These are phyloP conservation scores for Tangara arthus DNA, from an alignment of 2,797 vertebrate genomes.

Conservation along the genomic window DNA sequence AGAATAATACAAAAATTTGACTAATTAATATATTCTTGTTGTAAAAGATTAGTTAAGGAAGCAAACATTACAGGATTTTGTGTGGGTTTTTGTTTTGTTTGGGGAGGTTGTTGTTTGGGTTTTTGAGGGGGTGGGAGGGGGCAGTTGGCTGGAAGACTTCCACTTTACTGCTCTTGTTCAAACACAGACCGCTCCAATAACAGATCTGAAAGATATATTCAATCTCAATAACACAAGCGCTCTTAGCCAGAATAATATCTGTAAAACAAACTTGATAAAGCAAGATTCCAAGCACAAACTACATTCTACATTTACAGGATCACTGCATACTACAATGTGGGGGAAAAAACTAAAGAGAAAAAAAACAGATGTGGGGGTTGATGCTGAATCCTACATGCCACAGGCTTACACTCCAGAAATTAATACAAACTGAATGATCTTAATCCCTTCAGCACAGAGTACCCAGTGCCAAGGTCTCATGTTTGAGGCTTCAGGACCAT, in stretches of 20 bases:
- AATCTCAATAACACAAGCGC: background rate
- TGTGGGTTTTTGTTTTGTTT: background rate
- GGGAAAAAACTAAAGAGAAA: background rate
- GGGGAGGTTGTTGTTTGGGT: background rate
- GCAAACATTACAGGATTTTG: background rate
- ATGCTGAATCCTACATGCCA: background rate
- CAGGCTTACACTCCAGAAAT: background rate
- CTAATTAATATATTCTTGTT: background rate
- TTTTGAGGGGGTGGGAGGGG: accelerated
- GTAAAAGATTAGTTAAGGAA: background rate
- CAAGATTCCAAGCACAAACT: background rate
- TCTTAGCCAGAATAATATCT: background rate
- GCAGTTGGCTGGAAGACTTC: background rate
- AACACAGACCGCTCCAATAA: background rate
- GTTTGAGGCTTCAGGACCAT: background rate
- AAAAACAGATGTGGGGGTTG: background rate
- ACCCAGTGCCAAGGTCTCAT: background rate
- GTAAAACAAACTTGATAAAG: background rate
- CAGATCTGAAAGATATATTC: background rate
- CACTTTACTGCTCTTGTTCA: background rate
- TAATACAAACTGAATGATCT: background rate
- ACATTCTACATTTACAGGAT: background rate
- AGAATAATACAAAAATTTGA: background rate
- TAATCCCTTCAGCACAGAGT: background rate
- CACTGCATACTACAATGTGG: background rate